Evolutionary conservation across 2,113 vertebrate species (phyloP).

Genomic region (Gorsachius goisagi): DNA sequence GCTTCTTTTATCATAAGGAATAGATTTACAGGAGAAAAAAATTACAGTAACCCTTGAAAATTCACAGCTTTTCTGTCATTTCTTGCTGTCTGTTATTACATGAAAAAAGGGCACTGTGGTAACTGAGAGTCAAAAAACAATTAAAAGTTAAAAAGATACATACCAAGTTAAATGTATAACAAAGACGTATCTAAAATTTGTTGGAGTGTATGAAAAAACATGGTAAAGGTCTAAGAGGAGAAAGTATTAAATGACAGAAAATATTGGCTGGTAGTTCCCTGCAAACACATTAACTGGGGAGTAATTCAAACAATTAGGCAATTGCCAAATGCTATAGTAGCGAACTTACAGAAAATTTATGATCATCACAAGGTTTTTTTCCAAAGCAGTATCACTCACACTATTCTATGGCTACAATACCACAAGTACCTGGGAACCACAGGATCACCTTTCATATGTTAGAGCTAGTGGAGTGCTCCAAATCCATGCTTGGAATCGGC

Average conservation of each 20-base stretch:
- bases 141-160: not conserved
- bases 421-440: not conserved
- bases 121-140: constrained; percentile 22
- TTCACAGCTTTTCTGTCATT: constrained; percentile 38
- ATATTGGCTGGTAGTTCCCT: not conserved
- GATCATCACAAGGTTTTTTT: not conserved
- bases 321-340: not conserved
- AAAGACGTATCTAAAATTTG: not conserved
- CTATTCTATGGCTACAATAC: not conserved
- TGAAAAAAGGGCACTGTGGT: not conserved
- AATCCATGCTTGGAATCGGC: accelerated
- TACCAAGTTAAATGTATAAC: not conserved
- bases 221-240: not conserved
- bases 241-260: not conserved
- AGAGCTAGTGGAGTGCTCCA: not conserved
- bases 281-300: not conserved
- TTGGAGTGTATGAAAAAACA: not conserved
- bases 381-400: not conserved
- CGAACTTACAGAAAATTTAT: not conserved
- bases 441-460: accelerated
- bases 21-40: constrained; percentile 33
- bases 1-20: constrained; percentile 31
- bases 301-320: not conserved
- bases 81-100: not conserved
- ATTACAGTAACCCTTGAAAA: constrained; percentile 3